Evolutionary conservation across 2,113 vertebrate species (phyloP).

Genomic region (Lichenostomus cassidix): DNA sequence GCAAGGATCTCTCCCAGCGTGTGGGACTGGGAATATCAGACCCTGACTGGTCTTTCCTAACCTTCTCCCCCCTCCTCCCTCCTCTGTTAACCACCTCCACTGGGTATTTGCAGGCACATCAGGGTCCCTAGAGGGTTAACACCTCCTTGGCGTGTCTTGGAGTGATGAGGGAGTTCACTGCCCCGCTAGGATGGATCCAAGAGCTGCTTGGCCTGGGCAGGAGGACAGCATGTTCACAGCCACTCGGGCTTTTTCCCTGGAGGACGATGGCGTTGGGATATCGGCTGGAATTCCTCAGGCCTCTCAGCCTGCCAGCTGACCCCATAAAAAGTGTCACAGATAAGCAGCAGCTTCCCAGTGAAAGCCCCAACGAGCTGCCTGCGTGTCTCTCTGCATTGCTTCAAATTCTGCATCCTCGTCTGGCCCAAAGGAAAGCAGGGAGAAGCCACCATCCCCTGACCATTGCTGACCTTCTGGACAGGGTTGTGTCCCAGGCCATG

Average conservation of each 20-base stretch:
- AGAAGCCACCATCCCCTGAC: neutral
- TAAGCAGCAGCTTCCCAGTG: neutral
- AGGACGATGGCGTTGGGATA: neutral
- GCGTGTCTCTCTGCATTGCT: neutral
- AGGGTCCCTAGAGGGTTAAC: constrained; percentile 37
- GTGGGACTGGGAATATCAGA: neutral
- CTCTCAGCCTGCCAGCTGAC: neutral
- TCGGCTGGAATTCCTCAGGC: constrained; percentile 17
- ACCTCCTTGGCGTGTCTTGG: neutral
- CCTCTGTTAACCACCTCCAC: neutral
- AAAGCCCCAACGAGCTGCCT: neutral
- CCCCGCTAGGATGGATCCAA: neutral
- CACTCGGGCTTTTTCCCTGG: neutral
- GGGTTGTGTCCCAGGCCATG: neutral
- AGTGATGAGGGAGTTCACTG: neutral
- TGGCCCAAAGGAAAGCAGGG: neutral
- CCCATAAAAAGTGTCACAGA: constrained; percentile 20
- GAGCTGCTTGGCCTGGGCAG: neutral
- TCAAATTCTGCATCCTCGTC: neutral
- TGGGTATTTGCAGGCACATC: neutral
- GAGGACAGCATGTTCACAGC: constrained; percentile 22
- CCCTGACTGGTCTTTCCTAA: neutral
- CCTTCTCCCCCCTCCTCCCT: neutral
- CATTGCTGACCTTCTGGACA: neutral
- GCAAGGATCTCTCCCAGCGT: neutral